Evolutionary conservation across 1,140 invertebrate genomes (phyloP).

Genomic region (Argopecten irradians): DNA sequence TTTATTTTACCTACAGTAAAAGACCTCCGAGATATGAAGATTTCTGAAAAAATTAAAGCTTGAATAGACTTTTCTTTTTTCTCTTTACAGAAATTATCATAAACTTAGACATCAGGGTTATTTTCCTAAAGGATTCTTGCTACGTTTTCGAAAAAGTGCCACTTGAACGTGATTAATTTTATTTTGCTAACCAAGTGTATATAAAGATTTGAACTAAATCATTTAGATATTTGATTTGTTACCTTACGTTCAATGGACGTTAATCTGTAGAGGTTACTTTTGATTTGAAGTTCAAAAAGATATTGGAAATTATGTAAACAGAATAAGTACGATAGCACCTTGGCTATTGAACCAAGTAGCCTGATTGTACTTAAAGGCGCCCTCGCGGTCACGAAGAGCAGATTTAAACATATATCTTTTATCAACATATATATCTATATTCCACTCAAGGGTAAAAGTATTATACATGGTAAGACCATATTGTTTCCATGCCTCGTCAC

Average conservation of each 20-base stretch:
- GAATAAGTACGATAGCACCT: neutral
- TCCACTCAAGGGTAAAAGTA: neutral
- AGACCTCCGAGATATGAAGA: too few relatives aligned
- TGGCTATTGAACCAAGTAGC: conserved; percentile 6
- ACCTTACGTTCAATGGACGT: neutral
- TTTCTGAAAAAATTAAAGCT: too few relatives aligned
- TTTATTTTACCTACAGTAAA: too few relatives aligned
- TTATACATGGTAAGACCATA: neutral
- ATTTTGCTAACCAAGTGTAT: too few relatives aligned
- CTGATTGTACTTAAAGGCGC: neutral
- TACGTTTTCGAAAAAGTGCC: too few relatives aligned
- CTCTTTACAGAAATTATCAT: too few relatives aligned
- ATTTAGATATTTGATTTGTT: too few relatives aligned
- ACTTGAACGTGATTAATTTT: too few relatives aligned
- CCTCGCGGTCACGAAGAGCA: neutral
- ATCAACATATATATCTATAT: conserved; percentile 2
- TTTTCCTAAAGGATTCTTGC: too few relatives aligned
- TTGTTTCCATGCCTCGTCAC: neutral
- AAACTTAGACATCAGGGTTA: too few relatives aligned
- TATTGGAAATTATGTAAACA: neutral
- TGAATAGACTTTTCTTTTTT: too few relatives aligned
- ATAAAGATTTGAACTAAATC: too few relatives aligned
- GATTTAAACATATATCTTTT: conserved; percentile 18
- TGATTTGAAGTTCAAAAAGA: neutral
- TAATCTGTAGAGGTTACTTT: neutral